Evolutionary conservation across 2,888 invertebrate genomes (phyloP).

Genomic region (Andrena minutula): DNA sequence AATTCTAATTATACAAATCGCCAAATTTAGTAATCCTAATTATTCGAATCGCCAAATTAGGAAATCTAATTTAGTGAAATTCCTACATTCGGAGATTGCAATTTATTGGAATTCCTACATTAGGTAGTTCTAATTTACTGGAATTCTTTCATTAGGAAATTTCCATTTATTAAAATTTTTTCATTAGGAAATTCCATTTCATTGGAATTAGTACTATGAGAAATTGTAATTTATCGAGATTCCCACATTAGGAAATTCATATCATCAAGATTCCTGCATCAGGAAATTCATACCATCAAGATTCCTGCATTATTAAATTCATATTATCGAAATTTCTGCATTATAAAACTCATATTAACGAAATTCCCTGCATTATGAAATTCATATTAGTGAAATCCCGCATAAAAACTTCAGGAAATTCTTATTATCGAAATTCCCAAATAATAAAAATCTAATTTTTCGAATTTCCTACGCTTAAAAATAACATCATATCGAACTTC

Average conservation of each 20-base stretch:
- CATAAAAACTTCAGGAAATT: no score
- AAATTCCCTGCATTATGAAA: not conserved
- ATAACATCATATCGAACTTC: no score
- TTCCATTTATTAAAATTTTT: not conserved
- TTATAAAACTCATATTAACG: no score
- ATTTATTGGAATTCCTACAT: not conserved
- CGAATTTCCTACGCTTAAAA: no score
- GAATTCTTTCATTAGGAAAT: not conserved
- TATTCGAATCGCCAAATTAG: not conserved
- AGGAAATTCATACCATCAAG: no score
- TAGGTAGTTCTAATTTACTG: not conserved
- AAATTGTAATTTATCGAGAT: not conserved
- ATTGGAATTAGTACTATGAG: not conserved
- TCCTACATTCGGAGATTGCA: not conserved
- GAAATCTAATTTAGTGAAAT: not conserved
- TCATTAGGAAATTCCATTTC: not conserved
- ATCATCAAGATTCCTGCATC: no score
- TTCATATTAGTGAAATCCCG: no score
- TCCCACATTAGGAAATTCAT: no score
- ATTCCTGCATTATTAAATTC: no score
- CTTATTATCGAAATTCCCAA: no score
- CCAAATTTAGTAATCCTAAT: not conserved
- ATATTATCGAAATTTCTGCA: no score
- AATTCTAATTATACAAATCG: not conserved
- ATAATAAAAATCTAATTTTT: no score